Evolutionary conservation across 2,888 invertebrate species (phyloP).

Genomic region (Myopa tessellatipennis): DNA sequence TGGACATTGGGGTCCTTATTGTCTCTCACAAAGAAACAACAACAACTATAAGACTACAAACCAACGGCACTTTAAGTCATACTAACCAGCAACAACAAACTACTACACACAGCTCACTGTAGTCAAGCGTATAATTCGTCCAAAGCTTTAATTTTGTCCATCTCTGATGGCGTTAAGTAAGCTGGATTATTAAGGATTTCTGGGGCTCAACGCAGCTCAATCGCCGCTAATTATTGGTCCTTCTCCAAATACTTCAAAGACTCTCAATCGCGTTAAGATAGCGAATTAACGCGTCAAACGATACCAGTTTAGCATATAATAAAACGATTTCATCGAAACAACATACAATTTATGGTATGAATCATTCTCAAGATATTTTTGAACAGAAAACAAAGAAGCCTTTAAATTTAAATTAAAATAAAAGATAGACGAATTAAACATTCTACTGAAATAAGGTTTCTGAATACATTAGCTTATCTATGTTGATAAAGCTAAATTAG

Average conservation of each 20-base stretch:
- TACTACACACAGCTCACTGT: background rate
- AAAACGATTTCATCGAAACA: constrained; percentile 22
- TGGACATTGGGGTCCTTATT: too few relatives aligned
- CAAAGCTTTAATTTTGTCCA: constrained; percentile 7
- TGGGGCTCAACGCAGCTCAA: constrained; percentile 22
- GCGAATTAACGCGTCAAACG: constrained; percentile 16
- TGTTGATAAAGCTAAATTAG: too few relatives aligned
- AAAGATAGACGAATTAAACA: too few relatives aligned
- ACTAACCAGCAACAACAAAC: too few relatives aligned
- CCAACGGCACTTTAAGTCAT: too few relatives aligned
- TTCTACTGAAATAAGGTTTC: too few relatives aligned
- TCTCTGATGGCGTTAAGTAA: background rate
- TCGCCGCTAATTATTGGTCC: constrained; percentile 24
- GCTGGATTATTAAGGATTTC: constrained; percentile 28
- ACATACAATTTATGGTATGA: background rate
- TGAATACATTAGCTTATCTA: too few relatives aligned
- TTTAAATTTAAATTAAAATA: too few relatives aligned
- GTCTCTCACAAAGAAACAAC: background rate
- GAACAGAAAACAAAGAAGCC: too few relatives aligned
- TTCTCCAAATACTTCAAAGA: background rate
- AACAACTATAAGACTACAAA: too few relatives aligned
- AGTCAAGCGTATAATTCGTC: background rate
- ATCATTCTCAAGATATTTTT: too few relatives aligned
- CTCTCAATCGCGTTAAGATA: background rate
- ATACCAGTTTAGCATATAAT: constrained; percentile 19